These are phyloP conservation scores for Sciurus niger DNA, from an alignment of 2,113 vertebrate species.

Conservation along the genomic window DNA sequence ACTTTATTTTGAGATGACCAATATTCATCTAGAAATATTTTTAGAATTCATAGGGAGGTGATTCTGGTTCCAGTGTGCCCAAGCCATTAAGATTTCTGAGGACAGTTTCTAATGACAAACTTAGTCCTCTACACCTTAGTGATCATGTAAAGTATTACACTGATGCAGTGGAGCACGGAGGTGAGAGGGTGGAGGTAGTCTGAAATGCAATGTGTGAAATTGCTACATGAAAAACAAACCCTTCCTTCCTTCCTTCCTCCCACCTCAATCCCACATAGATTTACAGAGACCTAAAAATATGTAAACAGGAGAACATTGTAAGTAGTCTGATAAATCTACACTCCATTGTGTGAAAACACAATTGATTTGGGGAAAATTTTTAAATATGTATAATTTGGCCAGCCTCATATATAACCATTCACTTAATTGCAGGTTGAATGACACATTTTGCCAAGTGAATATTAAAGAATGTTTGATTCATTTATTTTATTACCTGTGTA, in stretches of 20 bases:
- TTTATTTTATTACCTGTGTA: conserved; percentile 72
- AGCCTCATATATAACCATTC: conserved; percentile 5
- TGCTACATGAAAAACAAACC: neutral
- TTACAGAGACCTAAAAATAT: conserved; percentile 42
- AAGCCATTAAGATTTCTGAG: conserved; percentile 19
- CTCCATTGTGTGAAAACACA: neutral
- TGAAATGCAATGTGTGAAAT: conserved; percentile 10
- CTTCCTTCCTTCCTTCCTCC: neutral
- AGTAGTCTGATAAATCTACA: neutral
- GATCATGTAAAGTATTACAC: neutral
- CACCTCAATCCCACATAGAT: conserved; percentile 2
- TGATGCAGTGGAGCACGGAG: neutral
- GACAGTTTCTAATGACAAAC: neutral
- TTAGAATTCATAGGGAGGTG: conserved; percentile 8
- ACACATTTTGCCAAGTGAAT: conserved; percentile 59
- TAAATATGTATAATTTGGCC: conserved; percentile 41
- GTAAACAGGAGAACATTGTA: neutral
- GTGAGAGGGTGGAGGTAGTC: neutral
- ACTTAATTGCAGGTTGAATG: conserved; percentile 39
- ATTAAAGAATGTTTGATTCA: conserved; percentile 72
- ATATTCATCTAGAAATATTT: conserved; percentile 10
- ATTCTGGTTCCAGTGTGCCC: neutral
- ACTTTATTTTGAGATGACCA: conserved; percentile 28
- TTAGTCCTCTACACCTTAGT: neutral
- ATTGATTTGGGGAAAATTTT: neutral